Evolutionary conservation across 1,140 invertebrate species (phyloP), one percentile per base, ranked within the genome.

Genomic region (Drosophila parvula): DNA sequence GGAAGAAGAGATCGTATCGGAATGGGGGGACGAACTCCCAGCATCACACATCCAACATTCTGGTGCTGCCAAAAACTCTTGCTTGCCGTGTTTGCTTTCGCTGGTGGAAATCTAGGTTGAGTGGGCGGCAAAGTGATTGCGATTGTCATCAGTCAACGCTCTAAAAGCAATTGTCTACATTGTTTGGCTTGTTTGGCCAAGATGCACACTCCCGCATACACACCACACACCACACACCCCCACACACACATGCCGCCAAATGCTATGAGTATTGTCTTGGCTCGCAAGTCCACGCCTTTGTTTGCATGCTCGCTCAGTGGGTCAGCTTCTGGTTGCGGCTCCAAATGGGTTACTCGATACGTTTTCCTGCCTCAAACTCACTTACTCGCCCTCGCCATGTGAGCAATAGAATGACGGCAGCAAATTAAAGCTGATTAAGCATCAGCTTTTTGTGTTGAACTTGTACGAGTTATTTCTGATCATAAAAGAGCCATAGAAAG

Each of bases 101-200:
- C 73, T 83, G 62, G 78, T 76, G 64, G 71, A 78, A 73, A 88
- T 77, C 84, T 89, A 83, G 83, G 84, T 89, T 89, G 84, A 89
- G 84, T 83, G 84, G 83, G 79, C 77, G 83, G 83, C 84, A 86
- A 83, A 88, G 84, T 88, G 83, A 88, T 88, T 88, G 79, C 78
- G 84, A 89, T 89, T 89, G 84, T 89, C 84, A 89, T 89, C 84
- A 89, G 84, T 89, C 84, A 89, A 89, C 84, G 85, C 78, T 90
- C 85, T 90, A 84, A 89, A 89, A 89, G 84, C 84, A 89, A 89
- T 89, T 89, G 84, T 89, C 84, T 89, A 89, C 84, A 89, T 90
- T 90, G 84, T 89, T 88, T 81, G 85, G 80, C 65, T 84, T 88
- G 84, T 88, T 88, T 88, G 84, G 69, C 77, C 78, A 89, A 88